phyloP scores from a whole-genome alignment of 2,113 vertebrate genomes.

The Noturus placidus region DNA sequence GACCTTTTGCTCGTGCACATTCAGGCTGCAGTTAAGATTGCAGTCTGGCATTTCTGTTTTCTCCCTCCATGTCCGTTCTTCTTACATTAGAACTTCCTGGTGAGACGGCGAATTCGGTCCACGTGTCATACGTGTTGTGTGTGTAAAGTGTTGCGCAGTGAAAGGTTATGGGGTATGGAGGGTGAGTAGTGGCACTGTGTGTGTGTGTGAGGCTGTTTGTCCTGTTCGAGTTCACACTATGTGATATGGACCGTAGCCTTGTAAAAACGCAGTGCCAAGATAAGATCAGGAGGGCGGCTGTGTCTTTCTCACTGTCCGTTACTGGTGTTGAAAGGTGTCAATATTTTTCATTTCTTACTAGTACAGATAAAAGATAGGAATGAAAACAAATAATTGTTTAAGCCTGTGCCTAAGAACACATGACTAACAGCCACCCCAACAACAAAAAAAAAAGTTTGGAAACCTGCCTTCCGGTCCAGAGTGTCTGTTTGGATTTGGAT shows the following conservation, averaged over 20 bases:
- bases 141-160: neutral
- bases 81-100: neutral
- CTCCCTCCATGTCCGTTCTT: neutral
- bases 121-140: neutral
- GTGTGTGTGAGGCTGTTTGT: slow-evolving; percentile 27
- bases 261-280: neutral
- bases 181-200: neutral
- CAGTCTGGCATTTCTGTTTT: neutral
- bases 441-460: neutral
- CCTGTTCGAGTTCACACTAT: slow-evolving; percentile 39
- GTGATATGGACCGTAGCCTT: slow-evolving; percentile 17
- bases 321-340: neutral
- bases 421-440: too few relatives aligned
- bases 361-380: neutral
- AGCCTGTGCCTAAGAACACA: neutral
- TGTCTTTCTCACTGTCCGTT: neutral
- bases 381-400: neutral
- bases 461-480: neutral
- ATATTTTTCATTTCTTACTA: neutral
- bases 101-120: neutral
- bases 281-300: slow-evolving; percentile 18
- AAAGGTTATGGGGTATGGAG: neutral
- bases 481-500: neutral
- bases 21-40: neutral
- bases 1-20: slow-evolving; percentile 29